Base-by-base conservation (phyloP, 2,113 vertebrate genomes). In the Arizona elegans region DNA sequence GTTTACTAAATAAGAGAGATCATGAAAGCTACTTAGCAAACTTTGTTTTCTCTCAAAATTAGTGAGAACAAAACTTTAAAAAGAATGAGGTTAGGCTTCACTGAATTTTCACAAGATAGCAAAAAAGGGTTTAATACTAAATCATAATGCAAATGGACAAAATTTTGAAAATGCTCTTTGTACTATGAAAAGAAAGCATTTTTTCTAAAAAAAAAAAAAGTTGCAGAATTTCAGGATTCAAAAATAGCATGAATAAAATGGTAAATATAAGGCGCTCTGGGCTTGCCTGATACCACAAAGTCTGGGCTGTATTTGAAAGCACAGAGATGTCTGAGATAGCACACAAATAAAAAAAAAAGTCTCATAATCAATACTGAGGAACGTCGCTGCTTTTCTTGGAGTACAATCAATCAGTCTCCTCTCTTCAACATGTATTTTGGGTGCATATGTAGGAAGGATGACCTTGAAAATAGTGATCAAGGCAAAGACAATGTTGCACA, bases 1-100 rank as follows among this genome's bases (percentile, higher is more conserved):
- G 95, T 56, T 58, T 90, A 50, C 54, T 59, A 86, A 94, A 93
- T 95, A 93, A 92, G 91, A 53, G 94, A 95, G 90, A 95, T 94
- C 43, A 87, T 86, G 65, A 90, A 87, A 91, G 54, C 50, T 90
- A 33, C 53, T 65, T 93, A 43, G 94, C 93, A 47, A 33, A 50
- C 53, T 50, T 90, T 92, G 58, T 90, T 81, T 86, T 92, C 43
- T 90, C 38, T 89, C 70, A 86, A 90, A 56, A 94, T 93, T 90
- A 93, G 17, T 94, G 93, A 95, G 43, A 96, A 96, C 91, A 96
- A 96, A 97, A 95, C 91, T 96, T 97, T 98, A 97, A 50, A 93
- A 95, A 91, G 10, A 86, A 92, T 5, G n/a, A 91, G 96, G 52
- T 85, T 8, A 4, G 70, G 50, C 95, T 97, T 56, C 96, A 96